These are phyloP conservation scores for Campopleginae sp. DNA, from an alignment of 2,888 invertebrate genomes.

Conservation along the genomic window DNA sequence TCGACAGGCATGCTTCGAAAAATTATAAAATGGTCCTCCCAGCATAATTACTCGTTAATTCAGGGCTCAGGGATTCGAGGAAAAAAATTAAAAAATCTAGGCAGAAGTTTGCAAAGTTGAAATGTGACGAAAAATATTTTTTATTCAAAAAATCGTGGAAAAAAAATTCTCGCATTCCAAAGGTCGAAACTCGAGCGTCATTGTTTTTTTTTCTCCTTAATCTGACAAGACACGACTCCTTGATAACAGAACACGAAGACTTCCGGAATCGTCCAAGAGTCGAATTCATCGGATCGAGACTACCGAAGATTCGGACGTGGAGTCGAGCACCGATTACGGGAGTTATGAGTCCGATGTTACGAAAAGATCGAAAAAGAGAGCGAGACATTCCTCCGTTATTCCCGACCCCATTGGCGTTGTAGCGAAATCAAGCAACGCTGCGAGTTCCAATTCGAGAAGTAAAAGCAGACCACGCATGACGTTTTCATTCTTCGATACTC, in stretches of 20 bases:
- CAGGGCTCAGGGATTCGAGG: too few species aligned
- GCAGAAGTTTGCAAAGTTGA: too few species aligned
- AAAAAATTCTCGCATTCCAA: too few species aligned
- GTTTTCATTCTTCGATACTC: constrained; percentile 74
- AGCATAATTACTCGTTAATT: too few species aligned
- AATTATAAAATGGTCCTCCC: too few species aligned
- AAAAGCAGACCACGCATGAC: constrained; percentile 55
- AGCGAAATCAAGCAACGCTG: constrained; percentile 26
- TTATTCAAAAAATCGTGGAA: too few species aligned
- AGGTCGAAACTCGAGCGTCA: too few species aligned
- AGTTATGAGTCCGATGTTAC: constrained; percentile 42
- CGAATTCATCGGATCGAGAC: constrained; percentile 52
- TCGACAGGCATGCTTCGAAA: too few species aligned
- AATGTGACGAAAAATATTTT: too few species aligned
- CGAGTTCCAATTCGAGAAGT: constrained; percentile 26
- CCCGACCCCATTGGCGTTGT: constrained; percentile 46
- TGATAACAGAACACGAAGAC: constrained; percentile 53
- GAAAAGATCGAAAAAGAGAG: constrained; percentile 42
- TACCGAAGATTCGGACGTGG: constrained; percentile 58
- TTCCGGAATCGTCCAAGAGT: constrained; percentile 27
- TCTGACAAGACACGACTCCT: neutral
- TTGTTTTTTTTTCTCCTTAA: too few species aligned
- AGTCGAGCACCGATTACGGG: constrained; percentile 55
- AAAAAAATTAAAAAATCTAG: too few species aligned
- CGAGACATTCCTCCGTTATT: constrained; percentile 13